phyloP scores from a whole-genome alignment of 2,797 vertebrate species.

The Oophaga sylvatica region DNA sequence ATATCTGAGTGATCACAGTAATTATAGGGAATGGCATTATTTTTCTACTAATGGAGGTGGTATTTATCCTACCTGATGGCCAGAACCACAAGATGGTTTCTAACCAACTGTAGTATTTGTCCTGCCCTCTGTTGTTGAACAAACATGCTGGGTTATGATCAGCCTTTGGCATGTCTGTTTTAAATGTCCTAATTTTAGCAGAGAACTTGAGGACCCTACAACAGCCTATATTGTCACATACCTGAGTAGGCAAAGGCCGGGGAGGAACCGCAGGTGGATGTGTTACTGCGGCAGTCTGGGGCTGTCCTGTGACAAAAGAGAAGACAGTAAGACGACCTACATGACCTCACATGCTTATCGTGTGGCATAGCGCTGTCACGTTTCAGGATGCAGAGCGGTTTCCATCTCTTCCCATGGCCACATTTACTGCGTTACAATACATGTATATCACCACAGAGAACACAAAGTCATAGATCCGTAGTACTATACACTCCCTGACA shows the following conservation, averaged over 20 bases:
- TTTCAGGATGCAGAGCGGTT: neutral
- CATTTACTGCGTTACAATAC: too few species aligned
- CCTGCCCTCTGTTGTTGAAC: neutral
- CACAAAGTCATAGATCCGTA: too few species aligned
- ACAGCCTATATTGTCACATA: constrained; percentile 63
- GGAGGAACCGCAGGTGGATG: constrained; percentile 96
- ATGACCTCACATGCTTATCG: neutral
- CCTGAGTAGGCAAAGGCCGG: constrained; percentile 93
- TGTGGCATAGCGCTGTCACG: neutral
- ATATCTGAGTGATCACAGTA: neutral
- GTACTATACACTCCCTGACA: too few species aligned
- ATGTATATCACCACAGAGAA: too few species aligned
- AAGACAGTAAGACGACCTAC: neutral
- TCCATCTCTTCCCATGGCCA: too few species aligned
- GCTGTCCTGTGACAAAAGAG: constrained; percentile 75
- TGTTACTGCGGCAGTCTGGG: constrained; percentile 83
- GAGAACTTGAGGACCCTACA: neutral
- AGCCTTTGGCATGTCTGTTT: neutral
- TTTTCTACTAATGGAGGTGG: neutral
- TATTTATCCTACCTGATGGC: neutral
- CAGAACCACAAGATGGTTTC: neutral
- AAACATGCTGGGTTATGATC: neutral
- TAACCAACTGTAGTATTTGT: neutral
- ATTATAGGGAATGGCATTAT: neutral
- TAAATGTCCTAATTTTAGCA: neutral